Evolutionary conservation across 1,140 invertebrate species (phyloP), one percentile per base, ranked within the genome.

Genomic region (Trichomalopsis sarcophagae): DNA sequence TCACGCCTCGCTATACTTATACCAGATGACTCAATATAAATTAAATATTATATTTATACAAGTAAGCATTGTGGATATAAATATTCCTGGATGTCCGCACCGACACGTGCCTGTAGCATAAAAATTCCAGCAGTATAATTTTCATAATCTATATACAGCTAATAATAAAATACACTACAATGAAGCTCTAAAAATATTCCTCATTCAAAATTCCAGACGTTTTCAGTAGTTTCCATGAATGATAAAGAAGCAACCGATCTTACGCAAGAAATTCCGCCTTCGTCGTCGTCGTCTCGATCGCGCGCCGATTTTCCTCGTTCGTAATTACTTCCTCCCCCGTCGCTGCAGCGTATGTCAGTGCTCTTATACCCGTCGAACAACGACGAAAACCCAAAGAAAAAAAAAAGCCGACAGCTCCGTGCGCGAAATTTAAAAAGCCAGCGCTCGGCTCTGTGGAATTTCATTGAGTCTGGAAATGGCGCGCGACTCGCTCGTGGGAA

Each of bases 381-480:
- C 23, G 27, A 30, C 23, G 30, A 71, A 71, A 33, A 33, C 68
- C 68, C 9, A 33, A 30, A 14, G 68, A 27, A 30, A 33, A 27
- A 30, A 33, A 68, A 30, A 33, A 6, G 23, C 68, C 27, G 68
- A 27, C 23, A 17, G 2, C 23, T 71, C 30, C 68, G 68, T 71
- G 68, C 68, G 68, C 27, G 68, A 71, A 71, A 71, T 71, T 30
- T 71, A n/a, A 71, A 71, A 71, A 71, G 11, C 66, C 23, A 27
- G 68, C 10, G 68, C 68, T 27, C 23, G 68, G 13, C 68, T 62
- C 14, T 17, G 27, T 21, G 27, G 68, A 71, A 71, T 71, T 71
- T 71, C 68, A 71, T 71, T 71, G 68, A 30, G 68, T 71, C 30
- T 71, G 68, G 68, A 71, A 71, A 14, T 17, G 6, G 23, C 9